A percentile compares a stretch with the other conserved stretches of the same genome.
These are phyloP conservation scores for Phyllostomus discolor DNA, from an alignment of 2,113 vertebrate genomes.

Conservation along the genomic window DNA sequence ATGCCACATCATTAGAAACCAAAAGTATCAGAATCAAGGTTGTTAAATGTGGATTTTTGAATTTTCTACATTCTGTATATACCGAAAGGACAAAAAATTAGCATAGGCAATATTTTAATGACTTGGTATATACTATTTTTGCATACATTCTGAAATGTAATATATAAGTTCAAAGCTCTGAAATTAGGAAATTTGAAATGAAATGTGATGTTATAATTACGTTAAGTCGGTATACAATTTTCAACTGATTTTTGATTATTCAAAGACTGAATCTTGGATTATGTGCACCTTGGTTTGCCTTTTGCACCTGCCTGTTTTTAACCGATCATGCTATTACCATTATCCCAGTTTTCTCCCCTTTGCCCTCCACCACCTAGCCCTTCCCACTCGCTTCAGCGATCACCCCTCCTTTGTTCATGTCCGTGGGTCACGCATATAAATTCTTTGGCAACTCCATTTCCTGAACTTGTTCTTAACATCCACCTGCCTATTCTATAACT, in stretches of 20 bases:
- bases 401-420: too few species aligned
- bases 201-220: not conserved
- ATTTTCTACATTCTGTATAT: slow-evolving; percentile 2
- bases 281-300: not conserved
- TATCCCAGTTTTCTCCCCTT: too few species aligned
- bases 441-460: too few species aligned
- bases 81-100: not conserved
- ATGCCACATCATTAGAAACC: not conserved
- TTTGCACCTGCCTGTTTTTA: not conserved
- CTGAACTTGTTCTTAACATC: too few species aligned
- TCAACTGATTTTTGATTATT: not conserved
- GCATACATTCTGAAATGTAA: not conserved
- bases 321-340: too few species aligned
- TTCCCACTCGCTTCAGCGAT: too few species aligned
- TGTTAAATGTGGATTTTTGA: not conserved
- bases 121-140: not conserved
- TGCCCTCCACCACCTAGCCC: too few species aligned
- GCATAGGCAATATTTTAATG: slow-evolving; percentile 15
- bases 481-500: too few species aligned
- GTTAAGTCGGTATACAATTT: not conserved
- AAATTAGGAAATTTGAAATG: slow-evolving; percentile 29
- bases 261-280: not conserved
- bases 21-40: not conserved
- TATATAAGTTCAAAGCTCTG: not conserved
- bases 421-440: too few species aligned